Evolutionary conservation across 2,888 invertebrate genomes (phyloP), one percentile per base, ranked within the genome.

Genomic region (Willowsia nigromaculata): DNA sequence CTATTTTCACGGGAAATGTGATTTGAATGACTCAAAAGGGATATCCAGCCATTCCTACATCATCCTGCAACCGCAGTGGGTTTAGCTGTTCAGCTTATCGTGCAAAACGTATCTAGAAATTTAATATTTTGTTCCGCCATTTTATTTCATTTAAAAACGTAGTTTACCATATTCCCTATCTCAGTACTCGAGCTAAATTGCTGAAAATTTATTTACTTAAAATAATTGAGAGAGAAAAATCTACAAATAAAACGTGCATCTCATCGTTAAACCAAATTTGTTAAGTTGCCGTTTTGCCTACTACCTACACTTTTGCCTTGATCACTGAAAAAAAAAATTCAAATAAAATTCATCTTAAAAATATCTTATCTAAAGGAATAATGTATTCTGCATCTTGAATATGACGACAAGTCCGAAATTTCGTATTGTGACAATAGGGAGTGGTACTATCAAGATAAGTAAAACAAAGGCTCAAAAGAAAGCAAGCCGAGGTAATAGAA

Each of bases 381-480:
- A 89, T 89, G 89, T 81, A 59, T 89, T 85, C 84, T 33, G 89
- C 80, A 89, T 89, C 89, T 84, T 89, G 89, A 89, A 89, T 89
- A 89, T 89, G 89, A 89, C 40, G 89, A 71, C 84, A 89, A 89
- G 80, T 80, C 18, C 50, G 18, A 89, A 71, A 80, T 56, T 25
- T n/a, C 85, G 89, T 80, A 56, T 84, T 65, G 74, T 47, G 71
- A 78, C 50, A 68, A 85, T 59, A 27, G 30, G 89, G 89, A 85
- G 89, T 85, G 81, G 89, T 18, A 80, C 37, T 11, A 78, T 33
- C 40, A 88, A 88, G 88, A 88, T 43, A 68, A 56, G 87, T 50
- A 88, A 88, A 78, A 78, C 76, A 76, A 74, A 82, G 82, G 78
- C 27, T 74, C 65, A 27, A 18, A 22, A 81, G 43, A 71, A 71